A percentile compares a stretch with the other conserved stretches of the same genome.
Evolutionary conservation across 2,888 invertebrate genomes (phyloP).

Genomic region (Mythimna albipuncta): DNA sequence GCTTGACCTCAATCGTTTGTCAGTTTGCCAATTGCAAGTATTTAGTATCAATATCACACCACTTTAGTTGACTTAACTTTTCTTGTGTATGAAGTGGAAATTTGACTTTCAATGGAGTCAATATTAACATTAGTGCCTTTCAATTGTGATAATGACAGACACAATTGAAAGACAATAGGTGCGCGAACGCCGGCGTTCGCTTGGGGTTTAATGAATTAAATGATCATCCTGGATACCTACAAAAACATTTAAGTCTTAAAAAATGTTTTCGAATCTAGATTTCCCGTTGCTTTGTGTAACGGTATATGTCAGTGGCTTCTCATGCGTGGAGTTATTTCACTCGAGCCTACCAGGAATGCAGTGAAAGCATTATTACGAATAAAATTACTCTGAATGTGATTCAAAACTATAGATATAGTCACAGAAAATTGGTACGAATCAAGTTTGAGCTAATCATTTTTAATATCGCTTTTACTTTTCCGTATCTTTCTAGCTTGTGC

Average conservation of each 20-base stretch:
- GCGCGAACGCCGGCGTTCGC: too few species aligned
- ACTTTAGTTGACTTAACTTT: slow-evolving; percentile 10
- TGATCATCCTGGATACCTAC: not conserved
- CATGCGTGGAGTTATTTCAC: slow-evolving; percentile 22
- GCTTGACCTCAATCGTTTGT: slow-evolving; percentile 77
- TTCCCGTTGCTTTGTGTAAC: slow-evolving; percentile 24
- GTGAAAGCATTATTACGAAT: not conserved
- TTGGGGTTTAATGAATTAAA: too few species aligned
- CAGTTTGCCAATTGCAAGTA: slow-evolving; percentile 67
- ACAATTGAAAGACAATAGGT: too few species aligned
- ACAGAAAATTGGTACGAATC: not conserved
- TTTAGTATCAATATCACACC: slow-evolving; percentile 58
- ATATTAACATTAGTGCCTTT: slow-evolving; percentile 1
- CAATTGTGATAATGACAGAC: too few species aligned
- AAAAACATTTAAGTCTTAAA: not conserved
- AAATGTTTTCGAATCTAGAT: slow-evolving; percentile 13
- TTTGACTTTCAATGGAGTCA: not conserved
- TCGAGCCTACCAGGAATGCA: not conserved
- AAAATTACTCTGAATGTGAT: not conserved
- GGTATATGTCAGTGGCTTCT: slow-evolving; percentile 5
- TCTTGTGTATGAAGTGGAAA: slow-evolving; percentile 12
- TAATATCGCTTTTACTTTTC: not conserved
- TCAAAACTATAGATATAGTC: not conserved
- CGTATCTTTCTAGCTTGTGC: slow-evolving; percentile 1
- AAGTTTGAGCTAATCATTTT: not conserved